Percentiles rank a stretch among this genome's conserved stretches.
phyloP scores from a whole-genome alignment of 2,797 vertebrate genomes.

The Myotis planiceps region DNA sequence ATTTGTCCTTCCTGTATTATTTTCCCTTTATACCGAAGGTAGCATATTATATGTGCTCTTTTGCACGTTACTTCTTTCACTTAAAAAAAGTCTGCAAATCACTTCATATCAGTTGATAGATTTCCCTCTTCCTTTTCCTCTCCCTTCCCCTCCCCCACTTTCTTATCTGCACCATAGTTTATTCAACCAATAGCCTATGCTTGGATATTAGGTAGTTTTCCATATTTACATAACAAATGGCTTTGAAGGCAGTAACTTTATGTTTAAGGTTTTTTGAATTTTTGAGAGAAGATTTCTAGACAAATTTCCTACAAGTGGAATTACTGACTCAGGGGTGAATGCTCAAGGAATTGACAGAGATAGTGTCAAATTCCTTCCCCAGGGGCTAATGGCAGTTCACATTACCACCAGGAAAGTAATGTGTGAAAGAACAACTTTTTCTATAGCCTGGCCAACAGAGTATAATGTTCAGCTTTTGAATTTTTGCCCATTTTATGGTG shows the following conservation, averaged over 20 bases:
- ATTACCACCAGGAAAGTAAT: background rate
- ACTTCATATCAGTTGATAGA: background rate
- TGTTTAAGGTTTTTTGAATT: background rate
- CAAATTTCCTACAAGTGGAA: background rate
- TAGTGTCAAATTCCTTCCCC: background rate
- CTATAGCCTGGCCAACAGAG: background rate
- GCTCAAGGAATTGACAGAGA: background rate
- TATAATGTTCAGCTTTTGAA: background rate
- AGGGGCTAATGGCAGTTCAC: background rate
- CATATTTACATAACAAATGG: background rate
- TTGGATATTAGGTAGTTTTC: background rate
- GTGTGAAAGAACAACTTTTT: background rate
- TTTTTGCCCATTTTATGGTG: background rate
- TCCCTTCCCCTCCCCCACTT: too few species aligned
- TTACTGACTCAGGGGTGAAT: background rate
- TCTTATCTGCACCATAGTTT: background rate
- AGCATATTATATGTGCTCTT: background rate
- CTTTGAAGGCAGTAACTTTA: background rate
- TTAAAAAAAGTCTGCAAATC: background rate
- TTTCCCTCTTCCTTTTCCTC: background rate
- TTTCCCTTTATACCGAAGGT: background rate
- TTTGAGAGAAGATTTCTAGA: background rate
- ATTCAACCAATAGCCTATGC: background rate
- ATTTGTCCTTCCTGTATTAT: background rate
- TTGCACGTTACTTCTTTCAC: background rate